Conservation (phyloP, 2,888 invertebrate species). For the Drosophila quasianomalipes region DNA sequence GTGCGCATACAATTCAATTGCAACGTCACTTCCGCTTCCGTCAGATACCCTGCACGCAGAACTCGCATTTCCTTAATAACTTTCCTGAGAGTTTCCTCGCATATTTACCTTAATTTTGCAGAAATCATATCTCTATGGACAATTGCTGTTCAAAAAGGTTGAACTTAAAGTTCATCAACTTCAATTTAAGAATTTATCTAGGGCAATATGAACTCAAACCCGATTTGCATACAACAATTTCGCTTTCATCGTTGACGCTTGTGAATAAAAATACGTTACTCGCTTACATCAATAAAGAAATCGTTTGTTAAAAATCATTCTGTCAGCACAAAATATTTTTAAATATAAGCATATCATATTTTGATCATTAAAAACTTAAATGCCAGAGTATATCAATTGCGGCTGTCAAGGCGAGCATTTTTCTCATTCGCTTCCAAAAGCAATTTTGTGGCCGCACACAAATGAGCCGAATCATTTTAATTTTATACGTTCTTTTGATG, state of each 20-base stretch:
- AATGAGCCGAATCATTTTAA: constrained; percentile 73
- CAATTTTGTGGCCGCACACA: constrained; percentile 68
- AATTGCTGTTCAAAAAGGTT: neutral
- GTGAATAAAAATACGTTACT: neutral
- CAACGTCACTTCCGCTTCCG: constrained; percentile 68
- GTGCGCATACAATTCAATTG: constrained; percentile 73
- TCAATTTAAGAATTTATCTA: neutral
- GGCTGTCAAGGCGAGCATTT: neutral
- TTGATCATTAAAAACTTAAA: neutral
- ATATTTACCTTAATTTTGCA: neutral
- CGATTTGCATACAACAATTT: neutral
- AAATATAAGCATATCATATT: constrained; percentile 1
- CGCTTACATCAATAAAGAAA: neutral
- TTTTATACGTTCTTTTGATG: constrained; percentile 7
- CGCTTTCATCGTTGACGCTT: neutral
- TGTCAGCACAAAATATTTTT: neutral
- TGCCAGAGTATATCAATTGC: constrained; percentile 6
- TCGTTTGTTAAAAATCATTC: neutral
- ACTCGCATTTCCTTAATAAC: constrained; percentile 5
- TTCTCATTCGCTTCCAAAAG: neutral
- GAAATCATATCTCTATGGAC: neutral
- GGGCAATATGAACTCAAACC: neutral
- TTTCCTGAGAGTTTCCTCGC: neutral
- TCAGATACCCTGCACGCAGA: constrained; percentile 30
- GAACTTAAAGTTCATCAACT: neutral